These are phyloP conservation scores for Lepus townsendii DNA, from an alignment of 2,797 vertebrate species.

Conservation along the genomic window DNA sequence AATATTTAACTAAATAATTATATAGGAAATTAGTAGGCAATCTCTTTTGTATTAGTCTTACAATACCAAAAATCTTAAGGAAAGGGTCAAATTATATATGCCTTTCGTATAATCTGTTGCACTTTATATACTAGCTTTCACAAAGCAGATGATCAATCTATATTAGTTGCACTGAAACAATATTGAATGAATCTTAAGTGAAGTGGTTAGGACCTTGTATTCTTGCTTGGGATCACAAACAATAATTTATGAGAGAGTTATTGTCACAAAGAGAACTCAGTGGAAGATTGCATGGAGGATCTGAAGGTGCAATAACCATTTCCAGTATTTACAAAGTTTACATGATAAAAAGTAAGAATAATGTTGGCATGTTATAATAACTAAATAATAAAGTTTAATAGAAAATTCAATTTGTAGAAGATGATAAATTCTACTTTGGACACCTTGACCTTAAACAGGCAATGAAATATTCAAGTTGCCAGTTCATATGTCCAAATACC, in stretches of 20 bases:
- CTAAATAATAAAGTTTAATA: neutral
- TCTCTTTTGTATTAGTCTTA: conserved; percentile 11
- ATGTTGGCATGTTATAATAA: conserved; percentile 9
- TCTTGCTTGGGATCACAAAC: neutral
- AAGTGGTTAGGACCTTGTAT: neutral
- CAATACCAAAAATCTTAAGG: conserved; percentile 9
- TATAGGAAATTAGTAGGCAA: neutral
- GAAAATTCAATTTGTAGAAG: conserved; percentile 3
- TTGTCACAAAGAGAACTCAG: neutral
- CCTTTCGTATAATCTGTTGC: neutral
- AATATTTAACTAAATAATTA: neutral
- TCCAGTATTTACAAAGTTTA: neutral
- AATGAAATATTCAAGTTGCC: conserved; percentile 42
- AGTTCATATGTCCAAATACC: conserved; percentile 27
- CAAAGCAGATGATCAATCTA: neutral
- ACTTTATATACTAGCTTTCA: neutral
- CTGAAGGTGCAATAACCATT: neutral
- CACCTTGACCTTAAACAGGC: conserved; percentile 40
- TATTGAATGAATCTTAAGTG: neutral
- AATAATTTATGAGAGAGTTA: neutral
- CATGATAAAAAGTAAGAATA: conserved; percentile 20
- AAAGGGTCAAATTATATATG: neutral
- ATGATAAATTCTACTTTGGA: conserved; percentile 44
- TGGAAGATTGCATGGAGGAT: neutral
- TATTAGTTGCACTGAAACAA: neutral